A percentile compares a stretch with the other conserved stretches of the same genome.
Evolutionary conservation across 2,113 vertebrate species (phyloP).

Genomic region (Oryzias celebensis): DNA sequence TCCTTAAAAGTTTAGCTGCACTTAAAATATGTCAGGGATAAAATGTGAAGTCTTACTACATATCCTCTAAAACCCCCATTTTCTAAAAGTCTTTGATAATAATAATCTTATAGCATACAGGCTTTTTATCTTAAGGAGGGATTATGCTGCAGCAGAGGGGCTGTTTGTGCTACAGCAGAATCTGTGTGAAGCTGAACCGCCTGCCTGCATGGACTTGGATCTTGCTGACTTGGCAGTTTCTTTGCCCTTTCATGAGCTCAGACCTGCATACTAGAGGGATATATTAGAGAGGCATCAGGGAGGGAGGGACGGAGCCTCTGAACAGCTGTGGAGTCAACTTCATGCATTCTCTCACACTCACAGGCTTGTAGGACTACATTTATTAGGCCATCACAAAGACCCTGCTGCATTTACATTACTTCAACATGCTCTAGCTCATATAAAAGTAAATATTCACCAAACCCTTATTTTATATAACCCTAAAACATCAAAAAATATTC

Average conservation of each 20-base stretch:
- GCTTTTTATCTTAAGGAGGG: conserved; percentile 34
- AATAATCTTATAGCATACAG: conserved; percentile 22
- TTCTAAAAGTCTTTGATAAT: conserved; percentile 31
- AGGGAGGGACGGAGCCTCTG: conserved; percentile 2
- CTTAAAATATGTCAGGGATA: conserved; percentile 11
- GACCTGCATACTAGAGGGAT: conserved; percentile 41
- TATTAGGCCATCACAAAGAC: no score
- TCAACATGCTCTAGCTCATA: no score
- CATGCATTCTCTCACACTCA: not conserved
- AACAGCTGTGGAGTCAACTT: conserved; percentile 38
- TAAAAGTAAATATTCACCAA: no score
- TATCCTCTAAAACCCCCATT: no score
- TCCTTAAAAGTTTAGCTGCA: conserved; percentile 34
- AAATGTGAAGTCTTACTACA: conserved; percentile 20
- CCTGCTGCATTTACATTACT: no score
- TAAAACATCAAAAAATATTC: no score
- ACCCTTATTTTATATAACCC: no score
- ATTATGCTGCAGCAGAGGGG: conserved; percentile 21
- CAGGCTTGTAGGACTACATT: no score
- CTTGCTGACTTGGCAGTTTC: conserved; percentile 41
- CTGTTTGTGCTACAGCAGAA: conserved; percentile 32
- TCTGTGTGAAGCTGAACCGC: conserved; percentile 37
- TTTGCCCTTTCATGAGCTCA: conserved; percentile 45
- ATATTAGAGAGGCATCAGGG: conserved; percentile 30
- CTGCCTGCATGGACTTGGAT: conserved; percentile 40